Conservation (phyloP, 2,113 vertebrate species). For the Aldabrachelys gigantea region DNA sequence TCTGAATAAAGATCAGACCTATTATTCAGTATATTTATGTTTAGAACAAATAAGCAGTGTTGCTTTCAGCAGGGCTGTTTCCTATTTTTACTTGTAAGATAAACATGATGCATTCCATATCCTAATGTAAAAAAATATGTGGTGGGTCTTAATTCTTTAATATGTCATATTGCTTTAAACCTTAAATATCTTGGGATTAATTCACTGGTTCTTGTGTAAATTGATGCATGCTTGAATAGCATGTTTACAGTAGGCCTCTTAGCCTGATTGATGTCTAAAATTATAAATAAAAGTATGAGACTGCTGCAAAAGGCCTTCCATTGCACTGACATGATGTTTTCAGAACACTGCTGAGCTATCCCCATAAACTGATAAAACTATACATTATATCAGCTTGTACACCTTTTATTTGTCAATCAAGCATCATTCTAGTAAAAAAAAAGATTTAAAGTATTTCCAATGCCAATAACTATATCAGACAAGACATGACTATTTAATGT, state of each 20-base stretch:
- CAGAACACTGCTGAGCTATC: neutral
- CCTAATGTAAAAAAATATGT: neutral
- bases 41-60: neutral
- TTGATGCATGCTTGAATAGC: neutral
- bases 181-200: neutral
- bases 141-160: neutral
- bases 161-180: neutral
- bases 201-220: neutral
- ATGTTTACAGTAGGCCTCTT: neutral
- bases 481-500: neutral
- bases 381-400: neutral
- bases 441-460: neutral
- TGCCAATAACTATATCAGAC: neutral
- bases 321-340: neutral
- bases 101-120: neutral
- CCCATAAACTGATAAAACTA: neutral
- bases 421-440: neutral
- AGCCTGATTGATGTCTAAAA: neutral
- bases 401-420: neutral
- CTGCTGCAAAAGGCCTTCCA: neutral
- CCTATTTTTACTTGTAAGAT: neutral
- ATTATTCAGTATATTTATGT: neutral
- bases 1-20: neutral
- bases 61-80: neutral
- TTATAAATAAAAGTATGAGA: fast-evolving